phyloP scores from a whole-genome alignment of 1,140 invertebrate genomes.

The Zeugodacus cucurbitae region DNA sequence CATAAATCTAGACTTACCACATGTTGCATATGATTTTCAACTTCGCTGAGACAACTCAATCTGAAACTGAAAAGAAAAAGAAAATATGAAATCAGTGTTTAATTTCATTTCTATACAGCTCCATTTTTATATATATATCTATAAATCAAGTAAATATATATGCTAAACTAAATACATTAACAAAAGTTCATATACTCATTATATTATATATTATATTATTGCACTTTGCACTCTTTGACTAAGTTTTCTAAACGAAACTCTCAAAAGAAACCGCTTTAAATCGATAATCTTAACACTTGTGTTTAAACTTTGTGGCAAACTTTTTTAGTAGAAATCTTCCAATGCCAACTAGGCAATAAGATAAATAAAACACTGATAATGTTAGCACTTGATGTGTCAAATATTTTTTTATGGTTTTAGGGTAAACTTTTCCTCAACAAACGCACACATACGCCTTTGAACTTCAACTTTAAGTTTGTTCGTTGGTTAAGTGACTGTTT shows the following conservation, averaged over 20 bases:
- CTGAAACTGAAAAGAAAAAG: too few relatives aligned
- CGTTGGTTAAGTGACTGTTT: background rate
- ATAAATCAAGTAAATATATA: too few relatives aligned
- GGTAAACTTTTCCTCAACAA: background rate
- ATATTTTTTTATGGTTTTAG: constrained; percentile 7
- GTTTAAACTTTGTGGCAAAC: background rate
- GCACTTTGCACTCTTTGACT: background rate
- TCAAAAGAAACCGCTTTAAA: background rate
- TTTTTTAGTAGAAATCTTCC: background rate
- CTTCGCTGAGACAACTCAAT: too few relatives aligned
- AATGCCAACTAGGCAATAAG: background rate
- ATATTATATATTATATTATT: too few relatives aligned
- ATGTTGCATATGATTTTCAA: too few relatives aligned
- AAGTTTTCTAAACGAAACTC: background rate
- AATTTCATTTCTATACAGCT: too few relatives aligned
- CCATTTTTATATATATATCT: too few relatives aligned
- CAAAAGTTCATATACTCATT: too few relatives aligned
- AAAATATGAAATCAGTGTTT: too few relatives aligned
- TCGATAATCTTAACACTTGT: background rate
- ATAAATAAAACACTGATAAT: constrained; percentile 22
- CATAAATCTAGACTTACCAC: too few relatives aligned
- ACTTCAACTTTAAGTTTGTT: background rate
- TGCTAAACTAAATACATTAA: too few relatives aligned
- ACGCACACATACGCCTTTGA: background rate
- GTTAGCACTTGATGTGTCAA: constrained; percentile 18